Conservation (phyloP, 2,113 vertebrate species). For the Furnarius figulus region DNA sequence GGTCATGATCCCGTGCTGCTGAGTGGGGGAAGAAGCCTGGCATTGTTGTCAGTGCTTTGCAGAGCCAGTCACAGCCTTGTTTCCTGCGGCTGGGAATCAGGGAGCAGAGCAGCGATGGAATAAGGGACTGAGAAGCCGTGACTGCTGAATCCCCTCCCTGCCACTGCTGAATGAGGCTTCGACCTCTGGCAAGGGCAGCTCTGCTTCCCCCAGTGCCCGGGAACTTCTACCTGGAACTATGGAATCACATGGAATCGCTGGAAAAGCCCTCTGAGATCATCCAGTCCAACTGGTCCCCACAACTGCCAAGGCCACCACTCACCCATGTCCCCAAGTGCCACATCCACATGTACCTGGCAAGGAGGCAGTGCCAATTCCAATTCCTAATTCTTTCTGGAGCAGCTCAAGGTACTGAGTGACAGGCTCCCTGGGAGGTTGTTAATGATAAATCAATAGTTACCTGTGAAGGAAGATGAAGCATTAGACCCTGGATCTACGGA, state of each 20-base stretch:
- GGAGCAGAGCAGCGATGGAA: neutral
- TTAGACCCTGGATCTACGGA: accelerated
- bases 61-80: conserved; percentile 34
- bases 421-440: neutral
- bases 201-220: accelerated
- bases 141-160: neutral
- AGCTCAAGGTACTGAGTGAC: accelerated
- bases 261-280: neutral
- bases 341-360: accelerated
- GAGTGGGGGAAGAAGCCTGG: neutral
- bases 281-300: neutral
- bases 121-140: neutral
- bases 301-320: neutral
- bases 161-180: neutral
- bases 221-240: neutral
- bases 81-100: neutral
- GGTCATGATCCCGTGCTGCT: neutral
- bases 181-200: neutral
- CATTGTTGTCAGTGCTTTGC: conserved; percentile 31
- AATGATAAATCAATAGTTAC: no score
- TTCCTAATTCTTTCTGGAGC: neutral
- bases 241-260: neutral
- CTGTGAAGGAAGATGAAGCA: accelerated
- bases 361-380: accelerated
- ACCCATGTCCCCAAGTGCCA: neutral